These are phyloP conservation scores for Tribolium madens DNA, from an alignment of 1,140 invertebrate species.

Conservation along the genomic window DNA sequence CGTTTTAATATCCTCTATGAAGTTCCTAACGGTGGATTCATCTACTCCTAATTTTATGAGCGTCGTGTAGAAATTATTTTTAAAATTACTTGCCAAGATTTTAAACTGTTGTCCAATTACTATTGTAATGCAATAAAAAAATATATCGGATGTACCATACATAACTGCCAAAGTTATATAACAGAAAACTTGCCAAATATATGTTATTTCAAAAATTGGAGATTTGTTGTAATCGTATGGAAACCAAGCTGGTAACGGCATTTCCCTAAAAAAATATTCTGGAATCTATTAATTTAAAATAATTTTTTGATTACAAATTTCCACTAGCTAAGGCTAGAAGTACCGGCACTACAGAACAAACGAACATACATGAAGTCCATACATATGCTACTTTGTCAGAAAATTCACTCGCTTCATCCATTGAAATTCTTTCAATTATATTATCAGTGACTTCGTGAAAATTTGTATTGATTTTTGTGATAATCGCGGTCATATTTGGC, in stretches of 20 bases:
- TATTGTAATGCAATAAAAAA: background rate
- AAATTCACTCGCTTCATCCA: background rate
- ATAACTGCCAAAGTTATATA: background rate
- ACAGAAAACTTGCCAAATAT: slow-evolving; percentile 5
- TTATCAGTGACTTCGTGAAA: background rate
- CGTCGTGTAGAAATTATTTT: background rate
- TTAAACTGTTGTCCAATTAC: slow-evolving; percentile 12
- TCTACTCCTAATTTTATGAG: background rate
- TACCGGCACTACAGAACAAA: background rate
- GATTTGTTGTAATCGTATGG: slow-evolving; percentile 6
- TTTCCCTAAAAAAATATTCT: background rate
- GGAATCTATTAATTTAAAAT: background rate
- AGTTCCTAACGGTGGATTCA: background rate
- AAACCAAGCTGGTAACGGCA: slow-evolving; percentile 12
- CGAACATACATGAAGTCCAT: background rate
- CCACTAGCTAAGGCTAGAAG: background rate
- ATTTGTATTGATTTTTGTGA: background rate
- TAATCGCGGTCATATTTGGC: background rate
- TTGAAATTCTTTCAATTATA: background rate
- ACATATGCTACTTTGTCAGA: background rate
- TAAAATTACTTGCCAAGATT: background rate
- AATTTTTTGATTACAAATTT: background rate
- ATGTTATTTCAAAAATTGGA: background rate
- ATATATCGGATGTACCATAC: background rate
- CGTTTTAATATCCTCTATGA: background rate